A percentile compares a stretch with the other conserved stretches of the same genome.
Evolutionary conservation across 1,140 invertebrate genomes (phyloP).

Genomic region (Monochamus saltuarius): DNA sequence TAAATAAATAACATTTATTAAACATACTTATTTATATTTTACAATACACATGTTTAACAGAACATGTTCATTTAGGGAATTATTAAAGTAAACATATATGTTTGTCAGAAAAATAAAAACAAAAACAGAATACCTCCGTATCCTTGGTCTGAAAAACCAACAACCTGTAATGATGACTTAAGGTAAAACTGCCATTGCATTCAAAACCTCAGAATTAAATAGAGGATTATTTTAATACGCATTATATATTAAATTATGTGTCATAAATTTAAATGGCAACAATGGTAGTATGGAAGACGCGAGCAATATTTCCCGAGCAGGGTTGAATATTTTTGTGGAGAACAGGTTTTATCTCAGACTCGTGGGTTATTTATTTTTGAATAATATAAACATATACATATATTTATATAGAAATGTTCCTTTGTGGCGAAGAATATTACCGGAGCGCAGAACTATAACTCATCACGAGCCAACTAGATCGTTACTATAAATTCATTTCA

Average conservation of each 20-base stretch:
- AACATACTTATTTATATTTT: no score
- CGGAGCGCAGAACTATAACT: conserved; percentile 28
- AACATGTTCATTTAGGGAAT: no score
- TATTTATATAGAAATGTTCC: conserved; percentile 32
- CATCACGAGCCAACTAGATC: conserved; percentile 17
- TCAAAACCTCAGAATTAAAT: conserved; percentile 27
- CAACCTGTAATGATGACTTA: background rate
- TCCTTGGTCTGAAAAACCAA: background rate
- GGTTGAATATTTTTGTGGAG: conserved; percentile 30
- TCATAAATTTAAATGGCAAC: conserved; percentile 32
- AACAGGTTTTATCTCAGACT: conserved; percentile 32
- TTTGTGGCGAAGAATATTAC: conserved; percentile 27
- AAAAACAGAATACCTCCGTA: no score
- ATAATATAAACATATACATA: conserved; percentile 35
- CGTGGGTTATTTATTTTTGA: conserved; percentile 32
- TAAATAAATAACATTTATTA: no score
- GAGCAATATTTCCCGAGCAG: conserved; percentile 20
- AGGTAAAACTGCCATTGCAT: conserved; percentile 11
- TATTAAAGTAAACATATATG: no score
- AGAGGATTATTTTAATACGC: conserved; percentile 24
- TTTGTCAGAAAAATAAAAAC: no score
- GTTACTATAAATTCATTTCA: conserved; percentile 33
- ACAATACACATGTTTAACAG: no score
- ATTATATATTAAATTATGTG: conserved; percentile 32
- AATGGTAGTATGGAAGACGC: conserved; percentile 19